phyloP scores from a whole-genome alignment of 2,797 vertebrate genomes.

The Phalanger gymnotis region DNA sequence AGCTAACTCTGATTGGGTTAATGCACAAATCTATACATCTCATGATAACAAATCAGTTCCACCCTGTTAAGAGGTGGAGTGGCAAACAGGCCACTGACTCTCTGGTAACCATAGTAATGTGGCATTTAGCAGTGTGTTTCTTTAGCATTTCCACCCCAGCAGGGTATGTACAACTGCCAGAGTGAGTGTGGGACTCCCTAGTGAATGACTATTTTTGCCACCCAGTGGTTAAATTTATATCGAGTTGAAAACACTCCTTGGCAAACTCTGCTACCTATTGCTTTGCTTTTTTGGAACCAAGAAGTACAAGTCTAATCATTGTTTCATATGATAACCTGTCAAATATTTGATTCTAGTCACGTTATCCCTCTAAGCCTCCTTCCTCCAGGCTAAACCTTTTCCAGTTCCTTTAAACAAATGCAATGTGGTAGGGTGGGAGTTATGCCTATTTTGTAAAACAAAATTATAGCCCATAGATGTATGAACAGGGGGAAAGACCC shows the following conservation, averaged over 20 bases:
- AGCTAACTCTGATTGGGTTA: background rate
- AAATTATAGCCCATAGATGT: background rate
- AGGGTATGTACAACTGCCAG: background rate
- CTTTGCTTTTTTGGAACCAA: background rate
- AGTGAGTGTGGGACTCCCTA: background rate
- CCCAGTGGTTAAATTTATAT: background rate
- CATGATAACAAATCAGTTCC: background rate
- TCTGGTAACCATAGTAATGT: background rate
- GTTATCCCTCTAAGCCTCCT: background rate
- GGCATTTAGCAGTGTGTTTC: no score
- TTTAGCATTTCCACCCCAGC: background rate
- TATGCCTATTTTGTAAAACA: background rate
- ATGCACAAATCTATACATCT: background rate
- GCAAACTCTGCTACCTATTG: background rate
- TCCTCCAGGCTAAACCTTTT: background rate
- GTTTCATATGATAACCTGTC: background rate
- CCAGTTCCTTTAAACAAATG: background rate
- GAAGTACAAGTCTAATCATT: background rate
- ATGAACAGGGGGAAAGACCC: background rate
- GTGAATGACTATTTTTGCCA: background rate
- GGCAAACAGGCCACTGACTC: background rate
- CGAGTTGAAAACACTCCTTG: background rate
- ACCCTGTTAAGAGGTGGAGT: background rate
- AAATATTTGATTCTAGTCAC: background rate
- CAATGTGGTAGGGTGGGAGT: background rate